Evolutionary conservation across 2,888 invertebrate genomes (phyloP).

Genomic region (Aproaerema taeniolella): DNA sequence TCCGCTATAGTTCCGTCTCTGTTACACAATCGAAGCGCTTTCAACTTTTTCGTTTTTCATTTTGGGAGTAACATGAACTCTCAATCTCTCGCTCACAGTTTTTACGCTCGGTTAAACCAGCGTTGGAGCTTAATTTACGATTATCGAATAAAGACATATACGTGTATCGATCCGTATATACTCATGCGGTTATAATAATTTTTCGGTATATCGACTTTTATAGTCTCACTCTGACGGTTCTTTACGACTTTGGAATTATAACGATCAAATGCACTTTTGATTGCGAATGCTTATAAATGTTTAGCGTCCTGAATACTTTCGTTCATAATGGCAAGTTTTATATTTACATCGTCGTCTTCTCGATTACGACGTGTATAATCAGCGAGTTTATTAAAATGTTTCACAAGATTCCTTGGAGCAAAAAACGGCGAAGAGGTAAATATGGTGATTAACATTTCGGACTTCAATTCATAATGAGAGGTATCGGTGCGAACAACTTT

Average conservation of each 20-base stretch:
- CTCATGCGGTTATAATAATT: constrained; percentile 38
- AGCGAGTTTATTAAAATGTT: constrained; percentile 55
- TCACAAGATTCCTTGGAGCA: constrained; percentile 41
- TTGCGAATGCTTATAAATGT: constrained; percentile 32
- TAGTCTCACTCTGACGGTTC: constrained; percentile 36
- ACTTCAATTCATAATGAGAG: constrained; percentile 43
- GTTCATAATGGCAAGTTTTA: constrained; percentile 23
- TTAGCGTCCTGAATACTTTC: constrained; percentile 34
- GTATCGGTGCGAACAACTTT: constrained; percentile 59
- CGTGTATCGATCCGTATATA: constrained; percentile 34
- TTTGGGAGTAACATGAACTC: constrained; percentile 68
- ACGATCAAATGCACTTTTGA: constrained; percentile 28
- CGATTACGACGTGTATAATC: constrained; percentile 48
- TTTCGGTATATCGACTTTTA: constrained; percentile 51
- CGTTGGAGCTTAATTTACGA: constrained; percentile 65
- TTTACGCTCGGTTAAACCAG: constrained; percentile 67
- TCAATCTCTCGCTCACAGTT: constrained; percentile 64
- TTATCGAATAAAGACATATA: constrained; percentile 65
- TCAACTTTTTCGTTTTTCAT: constrained; percentile 47
- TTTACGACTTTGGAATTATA: constrained; percentile 37
- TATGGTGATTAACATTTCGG: constrained; percentile 59
- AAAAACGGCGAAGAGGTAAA: constrained; percentile 46
- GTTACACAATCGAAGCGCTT: constrained; percentile 36
- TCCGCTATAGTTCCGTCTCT: constrained; percentile 37
- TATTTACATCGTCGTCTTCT: constrained; percentile 42